These are phyloP conservation scores for Eutolmus rufibarbis DNA, from an alignment of 2,888 invertebrate genomes.

Conservation along the genomic window DNA sequence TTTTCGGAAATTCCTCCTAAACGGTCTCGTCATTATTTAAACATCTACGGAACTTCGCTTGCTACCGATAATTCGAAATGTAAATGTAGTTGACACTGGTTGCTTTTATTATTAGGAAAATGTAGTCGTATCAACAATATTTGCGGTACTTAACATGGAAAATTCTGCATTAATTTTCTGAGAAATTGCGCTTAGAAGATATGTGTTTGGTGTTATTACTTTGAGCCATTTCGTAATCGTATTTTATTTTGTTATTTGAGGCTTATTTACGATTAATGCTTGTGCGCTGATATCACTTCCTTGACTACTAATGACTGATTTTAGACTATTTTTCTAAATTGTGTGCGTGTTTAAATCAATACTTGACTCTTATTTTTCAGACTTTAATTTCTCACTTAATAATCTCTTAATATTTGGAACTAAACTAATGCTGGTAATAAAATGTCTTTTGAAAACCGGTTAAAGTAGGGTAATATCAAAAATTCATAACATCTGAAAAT, in stretches of 20 bases:
- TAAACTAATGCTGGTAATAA: too few species aligned
- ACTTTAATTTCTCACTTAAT: too few species aligned
- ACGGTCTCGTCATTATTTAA: background rate
- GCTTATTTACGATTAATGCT: too few species aligned
- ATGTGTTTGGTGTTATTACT: background rate
- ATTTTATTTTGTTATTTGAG: background rate
- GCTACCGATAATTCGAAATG: background rate
- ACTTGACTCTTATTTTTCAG: background rate
- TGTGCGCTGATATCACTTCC: background rate
- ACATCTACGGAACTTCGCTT: background rate
- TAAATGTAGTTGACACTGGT: background rate
- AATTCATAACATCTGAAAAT: too few species aligned
- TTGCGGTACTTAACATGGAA: background rate
- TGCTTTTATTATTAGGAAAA: background rate
- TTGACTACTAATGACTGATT: background rate
- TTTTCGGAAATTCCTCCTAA: background rate
- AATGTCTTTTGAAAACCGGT: too few species aligned
- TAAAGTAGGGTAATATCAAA: too few species aligned
- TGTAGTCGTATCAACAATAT: background rate
- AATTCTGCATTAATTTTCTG: background rate
- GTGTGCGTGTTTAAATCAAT: background rate
- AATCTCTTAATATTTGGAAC: too few species aligned
- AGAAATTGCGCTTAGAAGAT: background rate
- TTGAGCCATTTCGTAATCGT: background rate
- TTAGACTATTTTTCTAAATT: background rate